Conservation (phyloP, 2,113 vertebrate genomes). For the Laticauda colubrina region DNA sequence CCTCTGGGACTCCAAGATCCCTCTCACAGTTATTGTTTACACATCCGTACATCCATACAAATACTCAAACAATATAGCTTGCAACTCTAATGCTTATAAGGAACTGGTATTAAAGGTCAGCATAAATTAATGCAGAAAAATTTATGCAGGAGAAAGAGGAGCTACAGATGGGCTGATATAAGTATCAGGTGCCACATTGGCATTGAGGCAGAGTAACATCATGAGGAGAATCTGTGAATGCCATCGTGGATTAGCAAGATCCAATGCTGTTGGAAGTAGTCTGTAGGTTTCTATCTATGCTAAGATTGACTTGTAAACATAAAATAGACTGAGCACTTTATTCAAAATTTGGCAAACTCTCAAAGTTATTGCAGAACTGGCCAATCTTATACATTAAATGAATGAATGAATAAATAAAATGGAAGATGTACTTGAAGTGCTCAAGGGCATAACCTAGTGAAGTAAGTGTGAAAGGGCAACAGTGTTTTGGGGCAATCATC, state of each 20-base stretch:
- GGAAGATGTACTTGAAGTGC: neutral
- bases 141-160: neutral
- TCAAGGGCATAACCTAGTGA: neutral
- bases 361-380: neutral
- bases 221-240: neutral
- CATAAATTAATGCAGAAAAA: neutral
- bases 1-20: no score
- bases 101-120: neutral
- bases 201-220: neutral
- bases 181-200: neutral
- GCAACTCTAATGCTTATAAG: neutral
- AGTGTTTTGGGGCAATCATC: neutral
- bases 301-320: neutral
- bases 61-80: neutral
- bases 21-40: neutral
- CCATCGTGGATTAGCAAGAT: neutral
- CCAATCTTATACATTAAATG: neutral
- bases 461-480: neutral
- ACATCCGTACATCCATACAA: neutral
- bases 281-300: neutral
- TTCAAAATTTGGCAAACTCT: neutral
- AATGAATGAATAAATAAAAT: neutral
- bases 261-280: neutral
- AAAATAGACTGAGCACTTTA: neutral
- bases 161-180: neutral